Conservation (phyloP, 2,113 vertebrate species). For the Puma concolor region DNA sequence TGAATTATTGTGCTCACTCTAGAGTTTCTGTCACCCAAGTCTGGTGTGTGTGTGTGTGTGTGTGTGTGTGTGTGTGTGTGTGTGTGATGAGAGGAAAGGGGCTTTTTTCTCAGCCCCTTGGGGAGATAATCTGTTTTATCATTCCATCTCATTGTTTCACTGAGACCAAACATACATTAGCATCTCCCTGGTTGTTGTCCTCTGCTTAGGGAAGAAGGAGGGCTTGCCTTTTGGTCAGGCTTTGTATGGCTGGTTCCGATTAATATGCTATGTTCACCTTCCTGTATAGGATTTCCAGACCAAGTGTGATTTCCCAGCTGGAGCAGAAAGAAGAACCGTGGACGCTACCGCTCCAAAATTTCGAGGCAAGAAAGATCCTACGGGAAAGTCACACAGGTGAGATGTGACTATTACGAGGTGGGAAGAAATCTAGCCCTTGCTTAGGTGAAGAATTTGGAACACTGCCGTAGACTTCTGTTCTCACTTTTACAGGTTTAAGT, state of each 20-base stretch:
- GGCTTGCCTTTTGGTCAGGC: not conserved
- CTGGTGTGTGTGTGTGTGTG: not conserved
- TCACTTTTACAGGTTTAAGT: not conserved
- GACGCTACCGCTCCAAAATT: not conserved
- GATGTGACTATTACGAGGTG: not conserved
- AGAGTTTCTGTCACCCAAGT: not conserved
- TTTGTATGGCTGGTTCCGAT: not conserved
- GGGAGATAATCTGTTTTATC: not conserved
- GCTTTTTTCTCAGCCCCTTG: not conserved
- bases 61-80: no score
- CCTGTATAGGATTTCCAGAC: not conserved
- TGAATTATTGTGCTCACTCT: not conserved
- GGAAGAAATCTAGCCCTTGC: not conserved
- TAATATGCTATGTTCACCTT: not conserved
- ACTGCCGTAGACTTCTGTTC: not conserved
- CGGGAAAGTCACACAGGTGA: conserved; percentile 51
- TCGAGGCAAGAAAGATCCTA: not conserved
- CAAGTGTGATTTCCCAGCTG: conserved; percentile 27
- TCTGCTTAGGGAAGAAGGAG: not conserved
- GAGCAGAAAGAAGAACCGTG: not conserved
- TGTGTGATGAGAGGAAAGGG: not conserved
- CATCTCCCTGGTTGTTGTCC: not conserved
- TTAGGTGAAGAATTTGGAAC: conserved; percentile 2
- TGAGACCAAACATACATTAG: not conserved
- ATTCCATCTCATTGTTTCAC: not conserved